Conservation (phyloP, 35 echinoderm and acorn worm species). For the Ophiothrix spiculata region DNA sequence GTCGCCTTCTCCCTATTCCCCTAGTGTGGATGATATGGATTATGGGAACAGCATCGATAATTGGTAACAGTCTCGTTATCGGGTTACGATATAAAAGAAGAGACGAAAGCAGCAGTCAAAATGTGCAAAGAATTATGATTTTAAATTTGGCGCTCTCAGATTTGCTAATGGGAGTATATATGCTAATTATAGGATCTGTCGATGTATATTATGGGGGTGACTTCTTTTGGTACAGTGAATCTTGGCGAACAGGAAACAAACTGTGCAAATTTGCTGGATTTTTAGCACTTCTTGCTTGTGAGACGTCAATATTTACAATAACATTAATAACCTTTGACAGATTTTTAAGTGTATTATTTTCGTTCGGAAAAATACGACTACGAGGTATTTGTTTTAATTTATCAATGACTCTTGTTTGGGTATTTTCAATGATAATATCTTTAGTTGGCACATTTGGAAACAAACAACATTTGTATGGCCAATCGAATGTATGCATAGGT, state of each 20-base stretch:
- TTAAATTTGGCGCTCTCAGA: background rate
- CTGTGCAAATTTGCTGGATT: background rate
- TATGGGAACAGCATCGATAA: background rate
- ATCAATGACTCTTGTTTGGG: background rate
- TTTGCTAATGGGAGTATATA: background rate
- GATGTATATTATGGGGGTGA: background rate
- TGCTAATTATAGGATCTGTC: background rate
- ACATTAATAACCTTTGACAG: background rate
- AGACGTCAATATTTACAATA: background rate
- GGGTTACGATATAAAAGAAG: background rate
- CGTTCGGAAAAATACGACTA: background rate
- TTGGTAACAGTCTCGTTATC: background rate
- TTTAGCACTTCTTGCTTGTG: background rate
- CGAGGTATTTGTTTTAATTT: background rate
- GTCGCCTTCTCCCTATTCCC: background rate
- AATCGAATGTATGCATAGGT: background rate
- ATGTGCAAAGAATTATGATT: background rate
- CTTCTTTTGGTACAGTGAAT: background rate
- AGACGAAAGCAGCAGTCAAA: background rate
- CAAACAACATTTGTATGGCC: background rate
- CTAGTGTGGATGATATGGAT: background rate
- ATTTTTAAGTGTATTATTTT: background rate
- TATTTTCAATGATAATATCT: background rate
- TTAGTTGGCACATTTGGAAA: background rate
- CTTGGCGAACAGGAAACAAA: background rate